Evolutionary conservation across 1,140 invertebrate species (phyloP).

Genomic region (Triops cancriformis): DNA sequence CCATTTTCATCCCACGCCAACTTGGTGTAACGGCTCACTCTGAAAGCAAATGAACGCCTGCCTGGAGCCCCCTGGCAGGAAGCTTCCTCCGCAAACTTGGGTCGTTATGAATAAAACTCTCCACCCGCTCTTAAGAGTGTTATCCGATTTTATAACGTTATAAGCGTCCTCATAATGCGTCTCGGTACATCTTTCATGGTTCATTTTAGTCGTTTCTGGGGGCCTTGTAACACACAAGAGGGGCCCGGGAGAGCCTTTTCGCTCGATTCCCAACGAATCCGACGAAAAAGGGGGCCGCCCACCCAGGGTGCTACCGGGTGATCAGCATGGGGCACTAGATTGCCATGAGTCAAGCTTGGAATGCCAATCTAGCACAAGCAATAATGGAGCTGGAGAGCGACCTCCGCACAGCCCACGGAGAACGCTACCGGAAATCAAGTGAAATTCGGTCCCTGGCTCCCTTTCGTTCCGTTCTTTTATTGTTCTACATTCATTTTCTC

Average conservation of each 20-base stretch:
- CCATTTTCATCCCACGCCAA: no score
- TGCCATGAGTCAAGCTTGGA: conserved; percentile 2
- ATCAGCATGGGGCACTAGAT: not conserved
- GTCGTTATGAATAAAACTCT: no score
- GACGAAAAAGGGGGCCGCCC: not conserved
- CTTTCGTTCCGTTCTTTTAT: not conserved
- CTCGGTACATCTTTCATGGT: not conserved
- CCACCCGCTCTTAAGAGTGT: no score
- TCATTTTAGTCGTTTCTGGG: not conserved
- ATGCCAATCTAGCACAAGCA: not conserved
- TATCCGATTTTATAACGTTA: no score
- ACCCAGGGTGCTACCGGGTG: conserved; percentile 2
- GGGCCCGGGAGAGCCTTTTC: not conserved
- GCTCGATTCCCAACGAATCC: not conserved
- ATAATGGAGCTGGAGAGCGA: not conserved
- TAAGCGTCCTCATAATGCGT: no score
- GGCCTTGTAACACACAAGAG: not conserved
- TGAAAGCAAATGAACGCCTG: no score
- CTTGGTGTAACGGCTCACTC: no score
- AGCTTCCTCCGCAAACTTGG: no score
- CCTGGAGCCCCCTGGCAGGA: no score
- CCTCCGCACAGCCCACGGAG: not conserved
- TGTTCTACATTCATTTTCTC: not conserved
- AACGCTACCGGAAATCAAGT: conserved; percentile 5
- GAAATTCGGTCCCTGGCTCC: not conserved